Percentiles rank a stretch among this genome's conserved stretches.
Evolutionary conservation across 2,797 vertebrate genomes (phyloP).

Genomic region (Arremon brunneinucha): DNA sequence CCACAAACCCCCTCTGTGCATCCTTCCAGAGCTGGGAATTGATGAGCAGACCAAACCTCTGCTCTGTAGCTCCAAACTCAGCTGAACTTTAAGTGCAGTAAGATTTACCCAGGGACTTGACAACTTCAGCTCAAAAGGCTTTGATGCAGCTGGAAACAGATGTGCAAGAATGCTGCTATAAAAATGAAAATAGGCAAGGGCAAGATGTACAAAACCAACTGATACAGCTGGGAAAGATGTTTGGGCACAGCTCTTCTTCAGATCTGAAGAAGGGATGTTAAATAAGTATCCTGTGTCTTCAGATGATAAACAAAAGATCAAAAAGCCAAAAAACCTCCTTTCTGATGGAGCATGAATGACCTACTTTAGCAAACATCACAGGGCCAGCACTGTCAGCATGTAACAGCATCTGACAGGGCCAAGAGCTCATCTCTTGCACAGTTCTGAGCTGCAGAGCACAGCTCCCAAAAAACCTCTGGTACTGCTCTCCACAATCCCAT

Average conservation of each 20-base stretch:
- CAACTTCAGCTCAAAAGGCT: neutral
- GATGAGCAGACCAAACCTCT: neutral
- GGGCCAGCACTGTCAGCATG: neutral
- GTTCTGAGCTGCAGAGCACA: neutral
- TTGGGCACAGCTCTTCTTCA: neutral
- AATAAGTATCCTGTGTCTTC: neutral
- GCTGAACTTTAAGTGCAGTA: neutral
- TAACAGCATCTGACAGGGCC: neutral
- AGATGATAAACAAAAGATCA: neutral
- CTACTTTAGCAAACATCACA: neutral
- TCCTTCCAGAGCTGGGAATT: fast-evolving
- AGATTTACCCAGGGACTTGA: neutral
- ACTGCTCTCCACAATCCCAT: neutral
- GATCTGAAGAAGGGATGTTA: neutral
- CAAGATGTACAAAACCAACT: neutral
- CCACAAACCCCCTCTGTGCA: neutral
- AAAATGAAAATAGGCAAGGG: neutral
- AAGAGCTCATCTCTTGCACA: neutral
- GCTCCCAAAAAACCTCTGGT: neutral
- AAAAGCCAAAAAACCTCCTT: neutral
- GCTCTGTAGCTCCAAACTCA: neutral
- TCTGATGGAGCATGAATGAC: neutral
- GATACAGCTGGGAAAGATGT: neutral
- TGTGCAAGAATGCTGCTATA: neutral
- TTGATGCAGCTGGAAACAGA: neutral